Evolutionary conservation across 37 sponge, comb jelly and placozoan species (phyloP), one percentile per base, ranked within the genome.

Genomic region (Chondrilla cf. caribensis): DNA sequence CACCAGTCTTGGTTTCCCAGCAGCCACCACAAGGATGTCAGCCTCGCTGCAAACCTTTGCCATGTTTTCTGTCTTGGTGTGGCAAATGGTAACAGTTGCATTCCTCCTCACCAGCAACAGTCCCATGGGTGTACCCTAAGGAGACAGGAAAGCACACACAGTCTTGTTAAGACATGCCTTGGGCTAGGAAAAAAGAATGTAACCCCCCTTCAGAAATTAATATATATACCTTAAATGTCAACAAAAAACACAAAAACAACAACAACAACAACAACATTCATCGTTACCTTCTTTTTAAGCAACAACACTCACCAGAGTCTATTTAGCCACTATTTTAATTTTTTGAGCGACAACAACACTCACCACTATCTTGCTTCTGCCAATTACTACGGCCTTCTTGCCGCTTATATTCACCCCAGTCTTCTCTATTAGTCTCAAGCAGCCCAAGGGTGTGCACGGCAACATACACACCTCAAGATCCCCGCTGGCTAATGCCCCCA

Each of bases 391-490:
- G 38, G 93, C 96, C 51, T 51, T 60, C 58, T 88, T 92, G 4
- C 98, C 96, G 17, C 66, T 24, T 9, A 93, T 77, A 15, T 85
- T 80, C 47, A 88, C 75, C 17, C 98, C 97, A 11, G 95, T 82
- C 42, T 62, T 72, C 42, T 83, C 85, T 79, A 99, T 96, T 7
- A 99, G 95, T 70, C 90, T 86, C 65, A 96, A 67, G 55, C 93
- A 94, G 41, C 99, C 99, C 15, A 86, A 83, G 26, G 99, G 95
- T 38, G 99, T 99, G 72, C 99, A 99, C 44, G 99, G 99, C 21
- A 90, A 58, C 15, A 88, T 44, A 72, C 87, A 84, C 9, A 33
- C 37, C 4, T 24, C 35, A 0, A 83, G 7, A 15, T 85, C 85
- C 8, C 99, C 96, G 4, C 92, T 64, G 8, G 99, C 70, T 29